Evolutionary conservation across 2,113 vertebrate species (phyloP).

Genomic region (Mesoclemmys tuberculata): DNA sequence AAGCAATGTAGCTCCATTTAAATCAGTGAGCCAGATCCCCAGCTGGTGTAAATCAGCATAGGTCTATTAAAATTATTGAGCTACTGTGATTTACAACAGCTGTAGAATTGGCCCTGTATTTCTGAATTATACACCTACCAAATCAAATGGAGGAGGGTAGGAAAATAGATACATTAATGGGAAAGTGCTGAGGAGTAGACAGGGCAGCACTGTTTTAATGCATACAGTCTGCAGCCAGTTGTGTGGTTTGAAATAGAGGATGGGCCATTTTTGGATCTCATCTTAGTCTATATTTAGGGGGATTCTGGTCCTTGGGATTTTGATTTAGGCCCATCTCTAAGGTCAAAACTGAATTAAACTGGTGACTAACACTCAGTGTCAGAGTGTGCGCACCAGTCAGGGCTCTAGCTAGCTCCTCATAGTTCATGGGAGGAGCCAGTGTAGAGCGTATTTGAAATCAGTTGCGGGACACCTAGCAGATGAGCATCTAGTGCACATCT

Average conservation of each 20-base stretch:
- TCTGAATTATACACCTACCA: background rate
- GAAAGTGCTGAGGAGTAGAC: background rate
- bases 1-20: background rate
- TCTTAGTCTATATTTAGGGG: background rate
- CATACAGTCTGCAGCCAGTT: background rate
- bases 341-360: background rate
- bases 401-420: background rate
- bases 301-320: background rate
- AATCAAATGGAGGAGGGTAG: background rate
- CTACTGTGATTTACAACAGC: constrained; percentile 14
- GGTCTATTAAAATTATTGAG: background rate
- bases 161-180: background rate
- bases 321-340: background rate
- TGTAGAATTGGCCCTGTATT: background rate
- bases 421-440: background rate
- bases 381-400: background rate
- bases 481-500: accelerated
- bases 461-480: background rate
- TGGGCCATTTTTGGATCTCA: background rate
- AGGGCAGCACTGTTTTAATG: background rate
- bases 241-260: background rate
- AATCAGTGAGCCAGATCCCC: accelerated
- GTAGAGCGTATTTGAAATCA: background rate
- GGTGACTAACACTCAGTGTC: background rate
- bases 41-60: background rate